Conservation (phyloP, 2,113 vertebrate genomes). For the Austrofundulus limnaeus region DNA sequence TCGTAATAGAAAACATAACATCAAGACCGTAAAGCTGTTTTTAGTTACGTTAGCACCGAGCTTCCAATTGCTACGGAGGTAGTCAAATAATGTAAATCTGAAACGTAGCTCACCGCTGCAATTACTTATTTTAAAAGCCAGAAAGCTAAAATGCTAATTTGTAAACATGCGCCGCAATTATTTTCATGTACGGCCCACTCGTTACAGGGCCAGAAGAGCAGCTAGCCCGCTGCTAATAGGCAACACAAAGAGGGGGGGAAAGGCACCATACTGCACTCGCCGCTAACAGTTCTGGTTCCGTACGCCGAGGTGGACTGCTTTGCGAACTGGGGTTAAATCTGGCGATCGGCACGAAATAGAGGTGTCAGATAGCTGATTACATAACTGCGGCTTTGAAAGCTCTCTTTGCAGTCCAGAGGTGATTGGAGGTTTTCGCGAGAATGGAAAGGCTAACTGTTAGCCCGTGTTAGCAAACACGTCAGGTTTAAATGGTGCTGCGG, state of each 20-base stretch:
- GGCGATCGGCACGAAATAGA: too few species aligned
- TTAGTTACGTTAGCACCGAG: neutral
- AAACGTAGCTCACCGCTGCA: neutral
- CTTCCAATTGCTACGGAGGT: accelerated
- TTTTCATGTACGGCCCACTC: conserved; percentile 53
- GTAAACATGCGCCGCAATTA: conserved; percentile 59
- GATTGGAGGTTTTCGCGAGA: conserved; percentile 15
- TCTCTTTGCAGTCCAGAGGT: conserved; percentile 3
- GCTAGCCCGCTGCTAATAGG: conserved; percentile 55
- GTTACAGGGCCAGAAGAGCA: conserved; percentile 53
- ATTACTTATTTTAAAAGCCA: conserved; percentile 4
- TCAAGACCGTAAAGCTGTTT: neutral
- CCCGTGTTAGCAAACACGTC: conserved; percentile 32
- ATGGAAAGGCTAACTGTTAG: conserved; percentile 48
- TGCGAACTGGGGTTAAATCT: neutral
- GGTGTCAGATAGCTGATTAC: too few species aligned
- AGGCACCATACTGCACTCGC: conserved; percentile 45
- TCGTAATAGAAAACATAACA: conserved; percentile 36
- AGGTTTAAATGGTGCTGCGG: conserved; percentile 55
- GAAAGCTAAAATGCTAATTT: conserved; percentile 28
- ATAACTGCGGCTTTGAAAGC: neutral
- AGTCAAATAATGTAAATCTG: neutral
- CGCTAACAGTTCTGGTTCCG: conserved; percentile 39
- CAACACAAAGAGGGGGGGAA: conserved; percentile 75
- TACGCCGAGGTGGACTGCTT: conserved; percentile 1